These are phyloP conservation scores for Drosophila niveifrons DNA, from an alignment of 2,888 invertebrate genomes.

Conservation along the genomic window DNA sequence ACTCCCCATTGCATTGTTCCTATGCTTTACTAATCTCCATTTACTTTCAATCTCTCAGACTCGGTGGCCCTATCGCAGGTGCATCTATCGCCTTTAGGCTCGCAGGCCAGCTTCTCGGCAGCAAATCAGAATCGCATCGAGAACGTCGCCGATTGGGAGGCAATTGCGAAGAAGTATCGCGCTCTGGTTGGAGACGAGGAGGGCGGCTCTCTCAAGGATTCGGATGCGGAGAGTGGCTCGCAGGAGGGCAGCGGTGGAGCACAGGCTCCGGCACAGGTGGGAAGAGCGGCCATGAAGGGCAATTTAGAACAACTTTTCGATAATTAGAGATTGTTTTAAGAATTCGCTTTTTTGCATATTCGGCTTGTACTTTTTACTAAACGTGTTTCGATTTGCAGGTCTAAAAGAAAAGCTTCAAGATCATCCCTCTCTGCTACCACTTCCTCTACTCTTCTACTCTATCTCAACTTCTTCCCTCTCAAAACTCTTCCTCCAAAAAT, in stretches of 20 bases:
- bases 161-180: constrained; percentile 95
- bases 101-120: constrained; percentile 93
- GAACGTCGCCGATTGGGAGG: constrained; percentile 96
- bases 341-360: constrained; percentile 17
- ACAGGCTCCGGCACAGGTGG: constrained; percentile 83
- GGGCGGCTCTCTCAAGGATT: constrained; percentile 85
- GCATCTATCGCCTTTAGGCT: constrained; percentile 93
- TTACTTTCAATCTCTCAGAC: constrained; percentile 85
- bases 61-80: constrained; percentile 92
- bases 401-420: constrained; percentile 71
- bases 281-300: constrained; percentile 71
- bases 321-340: constrained; percentile 17
- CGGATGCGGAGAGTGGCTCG: constrained; percentile 85
- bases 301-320: constrained; percentile 44
- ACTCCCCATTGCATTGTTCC: not conserved
- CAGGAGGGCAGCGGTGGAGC: constrained; percentile 76
- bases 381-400: constrained; percentile 74
- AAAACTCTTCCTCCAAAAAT: constrained; percentile 39
- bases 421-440: constrained; percentile 49
- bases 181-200: constrained; percentile 90
- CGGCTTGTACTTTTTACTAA: constrained; percentile 56
- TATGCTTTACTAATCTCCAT: not conserved
- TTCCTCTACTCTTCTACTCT: constrained; percentile 44
- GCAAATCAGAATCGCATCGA: constrained; percentile 91
- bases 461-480: constrained; percentile 47